phyloP scores from a whole-genome alignment of 2,113 vertebrate species.

The Columba livia region DNA sequence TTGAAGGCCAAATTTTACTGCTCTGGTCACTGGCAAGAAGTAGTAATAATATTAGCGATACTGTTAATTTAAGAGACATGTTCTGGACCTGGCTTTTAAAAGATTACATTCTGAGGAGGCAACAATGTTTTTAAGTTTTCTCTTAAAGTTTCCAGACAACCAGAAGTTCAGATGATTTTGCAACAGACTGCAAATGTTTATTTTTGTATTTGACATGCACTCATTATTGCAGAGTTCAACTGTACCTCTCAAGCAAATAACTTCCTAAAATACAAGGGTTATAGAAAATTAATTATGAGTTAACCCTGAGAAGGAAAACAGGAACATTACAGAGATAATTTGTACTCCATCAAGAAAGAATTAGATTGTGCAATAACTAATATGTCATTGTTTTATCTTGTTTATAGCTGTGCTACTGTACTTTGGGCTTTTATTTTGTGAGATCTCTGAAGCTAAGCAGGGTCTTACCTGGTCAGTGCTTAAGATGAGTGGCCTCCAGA shows the following conservation, averaged over 20 bases:
- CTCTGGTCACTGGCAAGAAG: background rate
- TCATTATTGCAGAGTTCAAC: background rate
- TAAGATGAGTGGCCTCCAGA: slow-evolving; percentile 55
- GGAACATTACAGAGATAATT: background rate
- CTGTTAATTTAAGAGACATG: background rate
- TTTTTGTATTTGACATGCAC: background rate
- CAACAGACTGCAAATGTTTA: background rate
- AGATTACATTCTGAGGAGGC: background rate
- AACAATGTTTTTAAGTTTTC: background rate
- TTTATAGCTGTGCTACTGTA: slow-evolving; percentile 59
- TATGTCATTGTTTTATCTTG: slow-evolving; percentile 45
- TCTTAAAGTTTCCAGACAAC: background rate
- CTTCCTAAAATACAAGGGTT: background rate
- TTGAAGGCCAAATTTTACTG: background rate
- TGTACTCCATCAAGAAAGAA: background rate
- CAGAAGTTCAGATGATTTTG: background rate
- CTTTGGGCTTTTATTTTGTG: slow-evolving; percentile 61
- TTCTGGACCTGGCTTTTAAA: background rate
- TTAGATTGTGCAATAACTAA: slow-evolving; percentile 35
- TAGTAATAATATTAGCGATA: background rate
- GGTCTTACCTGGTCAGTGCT: slow-evolving; percentile 60
- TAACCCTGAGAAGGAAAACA: background rate
- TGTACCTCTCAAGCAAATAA: background rate
- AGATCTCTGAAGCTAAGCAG: slow-evolving; percentile 57
- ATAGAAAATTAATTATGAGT: background rate